These are phyloP conservation scores for Aurelia aurita complex sp. Pacific DNA, from an alignment of 30 jellyfish, hydroid and myxozoan species.

Conservation along the genomic window DNA sequence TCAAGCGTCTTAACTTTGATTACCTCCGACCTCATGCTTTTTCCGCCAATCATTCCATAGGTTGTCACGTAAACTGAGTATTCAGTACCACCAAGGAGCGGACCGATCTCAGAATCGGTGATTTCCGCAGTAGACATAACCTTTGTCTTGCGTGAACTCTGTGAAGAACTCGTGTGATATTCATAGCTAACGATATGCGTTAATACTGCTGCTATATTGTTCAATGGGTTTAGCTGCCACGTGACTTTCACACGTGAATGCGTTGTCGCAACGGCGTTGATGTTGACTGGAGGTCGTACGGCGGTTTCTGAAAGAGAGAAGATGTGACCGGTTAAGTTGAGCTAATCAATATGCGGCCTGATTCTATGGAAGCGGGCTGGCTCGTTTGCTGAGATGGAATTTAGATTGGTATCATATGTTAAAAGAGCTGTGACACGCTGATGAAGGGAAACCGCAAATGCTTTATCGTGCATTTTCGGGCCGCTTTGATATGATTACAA, in stretches of 20 bases:
- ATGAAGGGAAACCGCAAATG: too few species aligned
- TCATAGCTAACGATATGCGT: slow-evolving; percentile 44
- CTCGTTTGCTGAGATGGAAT: too few species aligned
- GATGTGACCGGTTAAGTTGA: too few species aligned
- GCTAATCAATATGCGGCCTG: too few species aligned
- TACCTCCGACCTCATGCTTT: slow-evolving; percentile 11
- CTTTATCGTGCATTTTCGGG: too few species aligned
- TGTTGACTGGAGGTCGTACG: slow-evolving; percentile 48
- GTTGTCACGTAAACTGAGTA: slow-evolving; percentile 23
- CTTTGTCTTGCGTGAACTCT: not conserved
- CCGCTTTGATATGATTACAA: too few species aligned
- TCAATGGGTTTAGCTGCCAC: slow-evolving; percentile 60
- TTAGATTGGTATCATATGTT: too few species aligned
- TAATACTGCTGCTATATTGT: slow-evolving; percentile 38
- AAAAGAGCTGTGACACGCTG: too few species aligned
- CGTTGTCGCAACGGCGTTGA: slow-evolving; percentile 30
- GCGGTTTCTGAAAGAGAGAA: slow-evolving; percentile 2
- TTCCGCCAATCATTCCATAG: slow-evolving; percentile 2
- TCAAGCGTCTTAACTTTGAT: slow-evolving; percentile 27
- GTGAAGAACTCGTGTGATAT: slow-evolving; percentile 15
- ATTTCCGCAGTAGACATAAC: too few species aligned
- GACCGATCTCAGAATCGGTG: not conserved
- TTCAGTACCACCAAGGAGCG: slow-evolving; percentile 29
- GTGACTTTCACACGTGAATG: slow-evolving; percentile 42
- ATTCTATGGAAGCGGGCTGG: too few species aligned